Conservation (phyloP, 2,888 invertebrate species). For the Aproaerema taeniolella region DNA sequence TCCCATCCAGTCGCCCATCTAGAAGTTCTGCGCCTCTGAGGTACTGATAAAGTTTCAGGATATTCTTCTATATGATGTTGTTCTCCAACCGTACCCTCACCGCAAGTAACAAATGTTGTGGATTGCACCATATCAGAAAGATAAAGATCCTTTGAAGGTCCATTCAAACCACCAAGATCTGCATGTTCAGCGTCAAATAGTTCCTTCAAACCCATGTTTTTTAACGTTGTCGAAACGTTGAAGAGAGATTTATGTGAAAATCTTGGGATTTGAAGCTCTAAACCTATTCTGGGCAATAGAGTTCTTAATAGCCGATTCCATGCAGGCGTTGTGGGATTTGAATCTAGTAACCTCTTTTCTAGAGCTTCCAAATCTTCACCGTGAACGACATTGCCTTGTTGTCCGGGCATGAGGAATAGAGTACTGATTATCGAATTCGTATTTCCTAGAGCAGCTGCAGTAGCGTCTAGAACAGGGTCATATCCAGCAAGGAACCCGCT, state of each 20-base stretch:
- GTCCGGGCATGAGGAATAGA: conserved; percentile 90
- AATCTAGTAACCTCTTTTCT: conserved; percentile 82
- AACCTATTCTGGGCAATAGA: conserved; percentile 84
- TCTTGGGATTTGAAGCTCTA: conserved; percentile 90
- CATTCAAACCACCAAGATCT: conserved; percentile 89
- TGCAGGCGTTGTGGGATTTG: conserved; percentile 80
- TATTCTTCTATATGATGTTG: conserved; percentile 90
- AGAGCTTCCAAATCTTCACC: conserved; percentile 87
- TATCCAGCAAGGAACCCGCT: conserved; percentile 89
- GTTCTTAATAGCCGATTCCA: conserved; percentile 87
- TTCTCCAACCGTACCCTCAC: conserved; percentile 83
- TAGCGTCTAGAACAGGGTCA: conserved; percentile 89
- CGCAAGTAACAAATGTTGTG: conserved; percentile 90
- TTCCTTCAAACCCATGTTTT: conserved; percentile 88
- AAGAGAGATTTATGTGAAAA: conserved; percentile 90
- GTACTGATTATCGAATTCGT: conserved; percentile 85
- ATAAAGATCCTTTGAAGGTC: conserved; percentile 86
- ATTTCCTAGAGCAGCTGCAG: conserved; percentile 86
- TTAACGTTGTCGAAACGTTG: conserved; percentile 87
- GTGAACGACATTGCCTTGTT: conserved; percentile 87
- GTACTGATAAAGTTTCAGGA: conserved; percentile 79
- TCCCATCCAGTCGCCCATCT: conserved; percentile 71
- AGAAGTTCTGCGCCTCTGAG: conserved; percentile 52
- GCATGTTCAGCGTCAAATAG: conserved; percentile 86
- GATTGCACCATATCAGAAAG: conserved; percentile 91